These are phyloP conservation scores for Microcebus murinus DNA, from an alignment of 2,113 vertebrate genomes.

Conservation along the genomic window DNA sequence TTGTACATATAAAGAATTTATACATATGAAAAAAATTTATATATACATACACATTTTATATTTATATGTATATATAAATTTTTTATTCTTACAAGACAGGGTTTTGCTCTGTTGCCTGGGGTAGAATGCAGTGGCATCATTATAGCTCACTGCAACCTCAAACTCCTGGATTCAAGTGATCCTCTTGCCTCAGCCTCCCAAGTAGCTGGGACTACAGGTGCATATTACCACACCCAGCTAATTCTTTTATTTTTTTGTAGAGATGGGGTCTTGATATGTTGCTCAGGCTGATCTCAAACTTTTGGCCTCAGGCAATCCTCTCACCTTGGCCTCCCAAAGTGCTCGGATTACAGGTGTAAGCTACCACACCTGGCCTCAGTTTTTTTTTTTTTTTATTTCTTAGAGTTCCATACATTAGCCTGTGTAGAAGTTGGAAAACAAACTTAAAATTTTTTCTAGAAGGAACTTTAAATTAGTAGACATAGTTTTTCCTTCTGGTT, in stretches of 20 bases:
- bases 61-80: too few relatives aligned
- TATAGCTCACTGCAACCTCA: not conserved
- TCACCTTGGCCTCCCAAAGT: not conserved
- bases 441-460: slow-evolving; percentile 20
- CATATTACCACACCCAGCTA: not conserved
- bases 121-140: not conserved
- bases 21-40: too few relatives aligned
- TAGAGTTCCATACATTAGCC: not conserved
- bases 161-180: not conserved
- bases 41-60: too few relatives aligned
- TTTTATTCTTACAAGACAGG: not conserved
- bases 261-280: not conserved
- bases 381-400: not conserved
- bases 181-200: not conserved
- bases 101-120: not conserved
- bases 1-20: too few relatives aligned
- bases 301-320: not conserved
- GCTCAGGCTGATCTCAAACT: not conserved
- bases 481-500: slow-evolving; percentile 7
- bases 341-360: not conserved
- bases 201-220: not conserved
- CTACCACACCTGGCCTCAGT: too few relatives aligned
- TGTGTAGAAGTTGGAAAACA: slow-evolving; percentile 33
- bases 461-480: slow-evolving; percentile 7
- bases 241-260: not conserved